Conservation (phyloP, 2,888 invertebrate genomes). For the Drosophila maculinotata region DNA sequence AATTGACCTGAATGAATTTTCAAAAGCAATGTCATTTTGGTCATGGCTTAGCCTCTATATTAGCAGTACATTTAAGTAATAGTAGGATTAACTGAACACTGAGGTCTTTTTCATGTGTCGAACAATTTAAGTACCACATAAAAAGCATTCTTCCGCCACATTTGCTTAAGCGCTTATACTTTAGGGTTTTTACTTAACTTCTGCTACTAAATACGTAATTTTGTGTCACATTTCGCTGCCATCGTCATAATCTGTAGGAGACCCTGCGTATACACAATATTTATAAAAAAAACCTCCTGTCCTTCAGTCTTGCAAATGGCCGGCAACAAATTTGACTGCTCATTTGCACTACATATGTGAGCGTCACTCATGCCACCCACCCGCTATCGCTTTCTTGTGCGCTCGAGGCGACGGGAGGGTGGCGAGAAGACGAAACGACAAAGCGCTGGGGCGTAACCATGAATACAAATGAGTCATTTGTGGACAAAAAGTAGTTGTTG, state of each 20-base stretch:
- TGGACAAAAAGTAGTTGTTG: constrained; percentile 52
- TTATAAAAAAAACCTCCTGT: constrained; percentile 5
- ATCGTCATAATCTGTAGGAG: constrained; percentile 1
- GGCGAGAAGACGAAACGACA: constrained; percentile 33
- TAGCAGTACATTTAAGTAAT: too few relatives aligned
- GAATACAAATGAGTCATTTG: constrained; percentile 75
- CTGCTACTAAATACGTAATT: constrained; percentile 4
- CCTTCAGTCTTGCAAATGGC: constrained; percentile 28
- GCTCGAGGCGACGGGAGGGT: neutral
- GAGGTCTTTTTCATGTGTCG: too few relatives aligned
- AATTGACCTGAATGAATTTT: too few relatives aligned
- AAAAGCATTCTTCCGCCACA: neutral
- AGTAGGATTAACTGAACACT: too few relatives aligned
- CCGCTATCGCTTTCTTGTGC: neutral
- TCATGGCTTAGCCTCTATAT: too few relatives aligned
- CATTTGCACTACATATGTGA: constrained; percentile 42
- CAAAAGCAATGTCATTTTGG: too few relatives aligned
- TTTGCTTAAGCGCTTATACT: neutral
- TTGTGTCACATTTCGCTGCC: constrained; percentile 6
- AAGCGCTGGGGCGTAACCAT: constrained; percentile 65
- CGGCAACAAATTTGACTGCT: constrained; percentile 48
- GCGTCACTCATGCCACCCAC: constrained; percentile 4
- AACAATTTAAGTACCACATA: too few relatives aligned
- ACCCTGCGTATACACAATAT: constrained; percentile 21
- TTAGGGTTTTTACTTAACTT: neutral